Evolutionary conservation across 1,140 invertebrate species (phyloP).

Genomic region (Zeugodacus cucurbitae): DNA sequence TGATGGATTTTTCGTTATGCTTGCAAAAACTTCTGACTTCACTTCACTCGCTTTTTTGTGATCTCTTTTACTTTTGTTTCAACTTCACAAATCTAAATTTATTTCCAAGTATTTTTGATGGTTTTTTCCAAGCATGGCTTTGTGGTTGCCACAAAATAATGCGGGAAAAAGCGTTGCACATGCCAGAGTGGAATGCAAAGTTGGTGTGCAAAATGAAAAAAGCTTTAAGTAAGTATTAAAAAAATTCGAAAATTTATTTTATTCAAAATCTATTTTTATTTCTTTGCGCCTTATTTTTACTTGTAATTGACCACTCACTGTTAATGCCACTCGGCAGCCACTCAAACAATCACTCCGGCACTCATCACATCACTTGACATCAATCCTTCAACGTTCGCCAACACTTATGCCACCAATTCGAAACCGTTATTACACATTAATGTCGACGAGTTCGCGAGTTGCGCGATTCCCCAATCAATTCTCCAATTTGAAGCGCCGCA

Average conservation of each 20-base stretch:
- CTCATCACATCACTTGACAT: not conserved
- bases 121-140: not conserved
- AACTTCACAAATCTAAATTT: not conserved
- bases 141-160: not conserved
- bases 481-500: not conserved
- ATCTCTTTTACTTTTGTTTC: not conserved
- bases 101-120: not conserved
- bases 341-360: not conserved
- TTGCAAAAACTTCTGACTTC: not conserved
- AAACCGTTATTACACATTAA: not conserved
- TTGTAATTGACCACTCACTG: not conserved
- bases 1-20: slow-evolving; percentile 36
- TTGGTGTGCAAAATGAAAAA: not conserved
- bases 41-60: not conserved
- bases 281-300: not conserved
- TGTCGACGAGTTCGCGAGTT: not conserved
- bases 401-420: not conserved
- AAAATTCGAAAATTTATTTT: not conserved
- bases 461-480: not conserved
- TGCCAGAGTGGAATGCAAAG: not conserved
- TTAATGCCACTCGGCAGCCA: not conserved
- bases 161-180: not conserved
- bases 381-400: not conserved
- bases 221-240: not conserved
- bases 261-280: not conserved